Base-by-base conservation (phyloP, 2,797 vertebrate genomes). In the Notolabrus celidotus region DNA sequence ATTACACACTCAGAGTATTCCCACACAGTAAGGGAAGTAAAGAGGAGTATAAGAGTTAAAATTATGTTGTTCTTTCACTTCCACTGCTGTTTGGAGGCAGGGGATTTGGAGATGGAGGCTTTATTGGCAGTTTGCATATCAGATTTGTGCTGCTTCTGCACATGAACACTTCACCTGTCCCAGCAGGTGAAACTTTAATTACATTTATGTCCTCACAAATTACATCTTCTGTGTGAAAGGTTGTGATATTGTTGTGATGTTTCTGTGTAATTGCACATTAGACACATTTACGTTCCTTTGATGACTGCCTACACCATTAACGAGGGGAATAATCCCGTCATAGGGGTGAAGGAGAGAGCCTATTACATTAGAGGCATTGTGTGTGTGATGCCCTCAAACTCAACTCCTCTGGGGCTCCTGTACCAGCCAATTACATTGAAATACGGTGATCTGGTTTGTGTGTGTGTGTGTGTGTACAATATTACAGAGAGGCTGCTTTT, bases 351-450 rank as follows among this genome's bases (percentile, higher is more conserved):
- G 23, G 58, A 55, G 67, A 31, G 34, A 67, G 63, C 47, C 62
- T 50, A 80, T 86, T 79, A 80, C 54, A 76, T 29, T 4, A 50
- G 52, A 36, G 11, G 15, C 59, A 33, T 51, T 62, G 46, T 63
- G 59, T 55, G 52, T 71, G 51, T 65, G 27, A 71, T 83, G 83
- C 52, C 85, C 82, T 88, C 67, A 65, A 59, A 86, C 71, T 88
- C 85, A 87, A 83, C 84, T 85, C 80, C 74, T 64, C 74, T 45
- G 75, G n/a, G 73, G 82, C 45, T 55, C 38, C 57, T 23, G 52
- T 67, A 38, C 34, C 45, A 71, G 52, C 67, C 83, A 83, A 86
- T 86, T 89, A 87, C 69, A 71, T 34, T 69, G 79, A 85, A 74
- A 29, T 66, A 70, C 58, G 64, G 47, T 46, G 42, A 46, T 67